Percentiles rank a stretch among this genome's conserved stretches.
phyloP scores from a whole-genome alignment of 2,888 invertebrate species.

The Cryptocephalus primarius region DNA sequence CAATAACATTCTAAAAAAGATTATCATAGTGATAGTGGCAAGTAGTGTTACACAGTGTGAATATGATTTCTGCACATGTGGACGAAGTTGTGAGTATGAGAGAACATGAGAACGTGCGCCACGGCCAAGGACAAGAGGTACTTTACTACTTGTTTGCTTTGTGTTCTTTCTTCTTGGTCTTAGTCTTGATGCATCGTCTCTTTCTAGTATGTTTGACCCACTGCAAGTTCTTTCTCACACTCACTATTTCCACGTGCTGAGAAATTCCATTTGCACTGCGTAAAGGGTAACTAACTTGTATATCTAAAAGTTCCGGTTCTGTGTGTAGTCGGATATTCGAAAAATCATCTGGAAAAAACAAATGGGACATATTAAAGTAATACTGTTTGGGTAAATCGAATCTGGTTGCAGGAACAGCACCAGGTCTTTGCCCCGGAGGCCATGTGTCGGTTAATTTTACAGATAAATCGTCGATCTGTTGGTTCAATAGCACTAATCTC shows the following conservation, averaged over 20 bases:
- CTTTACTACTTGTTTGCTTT: too few species aligned
- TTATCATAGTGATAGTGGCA: background rate
- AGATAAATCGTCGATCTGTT: slow-evolving; percentile 23
- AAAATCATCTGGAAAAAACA: slow-evolving; percentile 72
- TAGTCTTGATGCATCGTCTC: too few species aligned
- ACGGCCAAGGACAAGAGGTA: too few species aligned
- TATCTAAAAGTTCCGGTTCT: slow-evolving; percentile 57
- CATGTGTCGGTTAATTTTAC: slow-evolving; percentile 40
- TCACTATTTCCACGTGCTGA: too few species aligned
- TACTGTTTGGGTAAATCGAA: slow-evolving; percentile 82
- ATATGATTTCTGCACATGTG: too few species aligned
- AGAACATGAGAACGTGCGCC: too few species aligned
- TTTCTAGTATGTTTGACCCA: too few species aligned
- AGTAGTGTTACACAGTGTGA: too few species aligned
- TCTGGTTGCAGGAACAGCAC: slow-evolving; percentile 57
- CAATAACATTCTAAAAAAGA: slow-evolving; percentile 24
- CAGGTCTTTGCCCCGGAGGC: slow-evolving; percentile 63
- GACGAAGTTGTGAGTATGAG: too few species aligned
- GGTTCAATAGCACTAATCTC: slow-evolving; percentile 21
- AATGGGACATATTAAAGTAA: slow-evolving; percentile 74
- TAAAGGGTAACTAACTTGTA: slow-evolving; percentile 37
- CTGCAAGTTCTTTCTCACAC: too few species aligned
- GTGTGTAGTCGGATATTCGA: slow-evolving; percentile 54
- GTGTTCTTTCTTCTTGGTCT: too few species aligned
- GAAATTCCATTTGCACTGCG: too few species aligned